Evolutionary conservation across 2,113 vertebrate species (phyloP), one percentile per base, ranked within the genome.

Genomic region (Platichthys flesus): DNA sequence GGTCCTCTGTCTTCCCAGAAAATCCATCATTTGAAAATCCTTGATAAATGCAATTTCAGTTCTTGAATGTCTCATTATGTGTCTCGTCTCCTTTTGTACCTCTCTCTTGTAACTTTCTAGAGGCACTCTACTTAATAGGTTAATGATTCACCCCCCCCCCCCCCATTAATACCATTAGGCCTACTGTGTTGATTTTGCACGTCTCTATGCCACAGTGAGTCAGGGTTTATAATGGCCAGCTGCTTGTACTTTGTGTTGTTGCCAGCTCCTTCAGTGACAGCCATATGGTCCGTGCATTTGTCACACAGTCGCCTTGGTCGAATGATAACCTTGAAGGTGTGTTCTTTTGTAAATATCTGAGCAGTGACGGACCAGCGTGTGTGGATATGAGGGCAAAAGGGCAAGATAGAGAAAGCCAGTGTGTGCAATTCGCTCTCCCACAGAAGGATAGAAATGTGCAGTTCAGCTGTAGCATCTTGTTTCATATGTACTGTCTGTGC

Each of bases 281-380:
- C 89, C 87, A 88, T 90, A 89, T 90, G 87, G 85, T 60, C 72
- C 40, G 20, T 56, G 83, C 76, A 74, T 84, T 78, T 58, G 18
- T 79, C 31, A 31, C 31, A 31, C 31, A 31, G 31, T 31, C 71
- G 73, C 83, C 76, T 90, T 71, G 76, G 78, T 70, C 76, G 64
- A 67, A 21, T 40, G 24, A 59, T 81, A 79, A 86, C 81, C 81
- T 89, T 68, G 67, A 26, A 42, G 47, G 58, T 47, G 79, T 65
- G 71, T 62, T 82, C 71, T 84, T 87, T 83, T 75, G 51, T 71
- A 24, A 7, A 21, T 70, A 74, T 69, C 60, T 40, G 35, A 76
- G 40, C 59, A 0, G 47, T 67, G 83, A 57, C 65, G 15, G 74
- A 78, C 72, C 37, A 74, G 20, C 23, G 55, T 0, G 20, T 62